Percentiles rank a stretch among this genome's conserved stretches.
Evolutionary conservation across 2,113 vertebrate genomes (phyloP).

Genomic region (Brachyhypopomus gauderio): DNA sequence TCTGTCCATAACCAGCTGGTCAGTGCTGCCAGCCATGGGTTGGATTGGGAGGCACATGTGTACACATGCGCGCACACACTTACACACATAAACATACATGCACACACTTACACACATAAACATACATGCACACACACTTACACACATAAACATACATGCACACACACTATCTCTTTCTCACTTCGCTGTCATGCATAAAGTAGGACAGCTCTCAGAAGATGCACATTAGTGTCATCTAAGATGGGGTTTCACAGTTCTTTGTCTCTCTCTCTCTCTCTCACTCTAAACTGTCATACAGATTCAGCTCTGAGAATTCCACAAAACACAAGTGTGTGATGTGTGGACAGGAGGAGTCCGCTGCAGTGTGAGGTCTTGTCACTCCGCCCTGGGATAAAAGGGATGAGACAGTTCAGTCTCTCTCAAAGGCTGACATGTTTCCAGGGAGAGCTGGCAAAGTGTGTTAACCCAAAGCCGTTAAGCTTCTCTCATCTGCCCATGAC

Average conservation of each 20-base stretch:
- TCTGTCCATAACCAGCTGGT: slow-evolving; percentile 60
- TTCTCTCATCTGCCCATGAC: not conserved
- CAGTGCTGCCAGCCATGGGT: slow-evolving; percentile 37
- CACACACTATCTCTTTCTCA: not conserved
- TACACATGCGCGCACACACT: slow-evolving; percentile 9
- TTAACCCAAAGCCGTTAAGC: not conserved
- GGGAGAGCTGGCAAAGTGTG: too few species aligned
- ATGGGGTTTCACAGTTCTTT: slow-evolving; percentile 25
- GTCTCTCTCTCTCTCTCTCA: not conserved
- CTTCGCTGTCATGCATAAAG: slow-evolving; percentile 52
- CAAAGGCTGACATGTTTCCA: too few species aligned
- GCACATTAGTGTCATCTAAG: slow-evolving; percentile 45
- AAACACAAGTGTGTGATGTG: too few species aligned
- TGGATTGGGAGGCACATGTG: slow-evolving; percentile 34
- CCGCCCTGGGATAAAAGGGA: too few species aligned
- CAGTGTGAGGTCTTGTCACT: not conserved
- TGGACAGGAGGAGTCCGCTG: not conserved
- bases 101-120: not conserved
- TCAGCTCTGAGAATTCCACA: not conserved
- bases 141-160: slow-evolving; percentile 6
- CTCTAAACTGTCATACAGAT: not conserved
- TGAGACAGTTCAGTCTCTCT: too few species aligned
- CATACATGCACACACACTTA: not conserved
- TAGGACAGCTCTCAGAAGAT: slow-evolving; percentile 54
- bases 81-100: not conserved